Evolutionary conservation across 2,113 vertebrate species (phyloP), one percentile per base, ranked within the genome.

Genomic region (Lepidothrix coronata): DNA sequence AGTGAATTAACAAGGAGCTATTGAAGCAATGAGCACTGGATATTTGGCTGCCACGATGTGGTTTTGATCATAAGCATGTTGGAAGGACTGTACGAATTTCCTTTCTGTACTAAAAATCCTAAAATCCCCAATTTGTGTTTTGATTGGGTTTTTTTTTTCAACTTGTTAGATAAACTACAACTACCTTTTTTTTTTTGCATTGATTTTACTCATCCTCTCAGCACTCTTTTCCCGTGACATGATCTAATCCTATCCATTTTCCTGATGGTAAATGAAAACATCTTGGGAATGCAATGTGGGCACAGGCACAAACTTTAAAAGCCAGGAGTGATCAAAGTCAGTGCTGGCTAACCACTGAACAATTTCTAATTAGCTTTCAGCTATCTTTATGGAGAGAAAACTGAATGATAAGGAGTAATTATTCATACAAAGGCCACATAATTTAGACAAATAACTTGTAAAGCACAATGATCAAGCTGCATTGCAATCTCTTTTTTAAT

Each of bases 381-480:
- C 80, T 95, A 68, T 91, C 92, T 96, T 95, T 93, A 84, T 49
- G 68, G 79, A 92, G 31, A 91, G 35, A 6, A 88, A 95, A 84
- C 61, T 46, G 39, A 88, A 87, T 79, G 94, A 95, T 93, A 94
- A 91, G 70, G 58, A 81, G 31, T 88, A 92, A 92, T 93, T 97
- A 94, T 87, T 95, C 73, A 75, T 92, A 85, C 13, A 54, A 20
- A 85, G 77, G 41, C 44, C 37, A 54, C 46, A 7, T 85, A 91
- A 95, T 97, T 95, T 93, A 92, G 91, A 95, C 49, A 92, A 96
- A 95, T 92, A 89, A 94, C 86, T 81, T 95, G 92, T 94, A 92
- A 94, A 94, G 84, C 57, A 72, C 20, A 65, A n/a, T 58, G 71
- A 93, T 92, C 49, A 43, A 55, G 31, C 76, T 77, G 37, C 73